Percentiles rank a stretch among this genome's conserved stretches.
These are phyloP conservation scores for Chydorus sphaericus DNA, from an alignment of 2,888 invertebrate genomes.

Conservation along the genomic window DNA sequence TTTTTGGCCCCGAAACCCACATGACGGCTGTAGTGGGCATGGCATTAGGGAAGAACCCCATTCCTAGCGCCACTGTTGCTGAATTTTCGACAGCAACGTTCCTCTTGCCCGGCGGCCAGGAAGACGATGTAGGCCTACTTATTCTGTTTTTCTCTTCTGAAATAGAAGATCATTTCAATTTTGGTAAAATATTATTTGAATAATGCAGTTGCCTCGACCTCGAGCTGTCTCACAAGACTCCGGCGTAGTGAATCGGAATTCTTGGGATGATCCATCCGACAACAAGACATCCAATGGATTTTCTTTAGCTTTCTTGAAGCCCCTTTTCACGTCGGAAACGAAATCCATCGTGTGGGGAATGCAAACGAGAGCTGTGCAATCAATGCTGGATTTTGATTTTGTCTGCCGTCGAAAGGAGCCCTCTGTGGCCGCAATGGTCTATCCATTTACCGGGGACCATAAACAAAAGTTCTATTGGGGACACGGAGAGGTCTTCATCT, in stretches of 20 bases:
- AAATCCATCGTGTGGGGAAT: constrained; percentile 98
- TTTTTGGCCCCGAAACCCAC: constrained; percentile 97
- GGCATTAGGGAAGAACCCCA: constrained; percentile 77
- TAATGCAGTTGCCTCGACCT: background rate
- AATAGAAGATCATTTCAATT: no score
- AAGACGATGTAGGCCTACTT: no score
- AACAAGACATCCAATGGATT: background rate
- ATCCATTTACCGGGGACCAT: constrained; percentile 96
- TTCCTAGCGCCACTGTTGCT: constrained; percentile 47
- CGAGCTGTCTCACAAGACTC: background rate
- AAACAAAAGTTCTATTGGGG: constrained; percentile 99
- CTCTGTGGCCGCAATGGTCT: constrained; percentile 89
- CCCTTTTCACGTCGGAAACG: constrained; percentile 66
- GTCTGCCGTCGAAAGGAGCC: constrained; percentile 78
- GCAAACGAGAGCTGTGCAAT: constrained; percentile 88
- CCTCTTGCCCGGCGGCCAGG: constrained; percentile 55
- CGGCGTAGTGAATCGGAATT: background rate
- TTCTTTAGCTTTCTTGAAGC: constrained; percentile 26
- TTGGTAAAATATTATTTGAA: no score
- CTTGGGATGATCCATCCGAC: background rate
- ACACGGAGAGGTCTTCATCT: constrained; percentile 87
- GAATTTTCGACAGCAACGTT: constrained; percentile 81
- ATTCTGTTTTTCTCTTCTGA: background rate
- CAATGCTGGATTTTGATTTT: constrained; percentile 92
- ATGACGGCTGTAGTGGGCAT: constrained; percentile 99